phyloP scores from a whole-genome alignment of 2,113 vertebrate genomes.

The Melospiza georgiana region DNA sequence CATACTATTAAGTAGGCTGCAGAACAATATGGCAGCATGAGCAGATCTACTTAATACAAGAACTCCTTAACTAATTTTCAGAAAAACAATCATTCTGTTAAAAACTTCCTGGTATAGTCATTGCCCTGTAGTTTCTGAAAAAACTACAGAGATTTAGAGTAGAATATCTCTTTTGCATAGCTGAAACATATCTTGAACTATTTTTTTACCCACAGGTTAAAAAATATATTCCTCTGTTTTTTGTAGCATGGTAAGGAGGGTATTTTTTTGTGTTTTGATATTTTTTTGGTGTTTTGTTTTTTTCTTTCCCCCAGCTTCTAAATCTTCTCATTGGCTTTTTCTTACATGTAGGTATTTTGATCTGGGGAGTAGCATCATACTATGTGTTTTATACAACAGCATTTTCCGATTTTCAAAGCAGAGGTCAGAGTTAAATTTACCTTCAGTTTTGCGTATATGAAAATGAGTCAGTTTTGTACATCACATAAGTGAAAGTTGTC shows the following conservation, averaged over 20 bases:
- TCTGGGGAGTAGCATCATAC: neutral
- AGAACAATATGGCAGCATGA: neutral
- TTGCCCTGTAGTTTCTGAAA: neutral
- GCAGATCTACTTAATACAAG: neutral
- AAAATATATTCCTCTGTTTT: neutral
- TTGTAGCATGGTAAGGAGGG: fast-evolving
- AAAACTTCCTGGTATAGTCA: neutral
- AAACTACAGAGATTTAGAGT: neutral
- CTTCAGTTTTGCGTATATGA: neutral
- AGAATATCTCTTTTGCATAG: neutral
- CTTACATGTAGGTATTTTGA: neutral
- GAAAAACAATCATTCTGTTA: neutral
- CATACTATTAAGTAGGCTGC: neutral
- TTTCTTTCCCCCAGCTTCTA: neutral
- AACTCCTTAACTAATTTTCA: neutral
- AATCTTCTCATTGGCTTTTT: neutral
- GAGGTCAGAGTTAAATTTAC: neutral
- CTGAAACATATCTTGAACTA: neutral
- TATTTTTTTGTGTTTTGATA: fast-evolving
- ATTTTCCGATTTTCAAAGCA: neutral
- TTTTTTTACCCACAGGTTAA: neutral
- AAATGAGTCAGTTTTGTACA: fast-evolving
- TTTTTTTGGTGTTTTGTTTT: fast-evolving
- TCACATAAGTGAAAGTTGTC: neutral
- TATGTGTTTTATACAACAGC: too few relatives aligned